Conservation (phyloP, 2,888 invertebrate species). For the Pogonocherus hispidulus region DNA sequence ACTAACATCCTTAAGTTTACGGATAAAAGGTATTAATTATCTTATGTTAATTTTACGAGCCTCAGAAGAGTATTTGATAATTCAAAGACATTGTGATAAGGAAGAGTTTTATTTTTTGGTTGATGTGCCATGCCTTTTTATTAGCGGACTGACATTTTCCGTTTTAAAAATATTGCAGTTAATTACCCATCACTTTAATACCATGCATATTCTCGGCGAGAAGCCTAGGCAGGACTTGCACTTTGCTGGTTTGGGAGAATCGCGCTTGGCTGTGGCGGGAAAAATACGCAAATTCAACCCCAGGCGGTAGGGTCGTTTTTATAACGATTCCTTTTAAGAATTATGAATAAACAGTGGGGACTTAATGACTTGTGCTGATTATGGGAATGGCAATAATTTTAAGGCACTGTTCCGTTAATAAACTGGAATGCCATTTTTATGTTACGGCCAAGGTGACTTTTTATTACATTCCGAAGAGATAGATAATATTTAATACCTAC, state of each 20-base stretch:
- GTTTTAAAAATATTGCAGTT: conserved; percentile 67
- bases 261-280: conserved; percentile 36
- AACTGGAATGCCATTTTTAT: conserved; percentile 24
- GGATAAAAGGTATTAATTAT: conserved; percentile 39
- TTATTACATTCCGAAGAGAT: not conserved
- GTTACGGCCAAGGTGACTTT: conserved; percentile 11
- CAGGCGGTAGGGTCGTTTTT: conserved; percentile 29
- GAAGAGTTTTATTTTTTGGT: conserved; percentile 48
- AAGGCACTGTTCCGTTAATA: conserved; percentile 32
- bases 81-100: conserved; percentile 46
- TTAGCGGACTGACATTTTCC: conserved; percentile 72
- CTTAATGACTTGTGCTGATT: conserved; percentile 68
- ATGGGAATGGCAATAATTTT: conserved; percentile 60
- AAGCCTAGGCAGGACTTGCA: conserved; percentile 56
- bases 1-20: not conserved
- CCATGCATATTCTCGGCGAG: conserved; percentile 59
- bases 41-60: conserved; percentile 56
- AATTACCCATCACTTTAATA: conserved; percentile 69
- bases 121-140: conserved; percentile 70
- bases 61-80: conserved; percentile 56
- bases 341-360: conserved; percentile 68
- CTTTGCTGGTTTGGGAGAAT: conserved; percentile 51
- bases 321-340: conserved; percentile 52
- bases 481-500: not conserved
- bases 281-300: conserved; percentile 52